Evolutionary conservation across 1,140 invertebrate genomes (phyloP).

Genomic region (Drosophila tsacasi): DNA sequence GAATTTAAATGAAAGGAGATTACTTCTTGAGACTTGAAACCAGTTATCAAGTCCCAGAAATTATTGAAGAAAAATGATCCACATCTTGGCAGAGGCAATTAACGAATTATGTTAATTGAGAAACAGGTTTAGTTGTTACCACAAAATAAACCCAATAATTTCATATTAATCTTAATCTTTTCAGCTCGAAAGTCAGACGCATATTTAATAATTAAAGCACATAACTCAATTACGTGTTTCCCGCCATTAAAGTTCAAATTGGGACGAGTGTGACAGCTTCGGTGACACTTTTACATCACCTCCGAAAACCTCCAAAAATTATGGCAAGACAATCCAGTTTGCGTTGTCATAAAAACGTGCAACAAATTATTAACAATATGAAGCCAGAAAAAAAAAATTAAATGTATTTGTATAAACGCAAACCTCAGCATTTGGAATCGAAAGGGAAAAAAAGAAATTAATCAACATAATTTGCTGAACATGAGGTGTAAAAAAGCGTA

Average conservation of each 20-base stretch:
- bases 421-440: conserved; percentile 60
- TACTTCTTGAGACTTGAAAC: background rate
- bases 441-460: conserved; percentile 2
- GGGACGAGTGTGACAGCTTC: conserved; percentile 21
- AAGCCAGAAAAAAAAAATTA: conserved; percentile 16
- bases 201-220: conserved; percentile 2
- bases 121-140: conserved; percentile 14
- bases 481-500: conserved; percentile 36
- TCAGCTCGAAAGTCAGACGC: too few relatives aligned
- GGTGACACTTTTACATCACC: conserved; percentile 41
- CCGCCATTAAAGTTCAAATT: conserved; percentile 14
- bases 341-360: conserved; percentile 58
- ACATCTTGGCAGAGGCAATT: background rate
- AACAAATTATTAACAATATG: conserved; percentile 47
- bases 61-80: conserved; percentile 14
- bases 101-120: conserved; percentile 11
- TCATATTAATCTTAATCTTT: background rate
- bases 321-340: conserved; percentile 44
- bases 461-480: conserved; percentile 41
- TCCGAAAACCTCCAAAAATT: conserved; percentile 10
- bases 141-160: conserved; percentile 3
- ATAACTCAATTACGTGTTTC: conserved; percentile 11
- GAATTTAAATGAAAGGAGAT: background rate
- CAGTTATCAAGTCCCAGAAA: background rate
- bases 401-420: conserved; percentile 38